Evolutionary conservation across 1,140 invertebrate species (phyloP).

Genomic region (Notospermus geniculatus): DNA sequence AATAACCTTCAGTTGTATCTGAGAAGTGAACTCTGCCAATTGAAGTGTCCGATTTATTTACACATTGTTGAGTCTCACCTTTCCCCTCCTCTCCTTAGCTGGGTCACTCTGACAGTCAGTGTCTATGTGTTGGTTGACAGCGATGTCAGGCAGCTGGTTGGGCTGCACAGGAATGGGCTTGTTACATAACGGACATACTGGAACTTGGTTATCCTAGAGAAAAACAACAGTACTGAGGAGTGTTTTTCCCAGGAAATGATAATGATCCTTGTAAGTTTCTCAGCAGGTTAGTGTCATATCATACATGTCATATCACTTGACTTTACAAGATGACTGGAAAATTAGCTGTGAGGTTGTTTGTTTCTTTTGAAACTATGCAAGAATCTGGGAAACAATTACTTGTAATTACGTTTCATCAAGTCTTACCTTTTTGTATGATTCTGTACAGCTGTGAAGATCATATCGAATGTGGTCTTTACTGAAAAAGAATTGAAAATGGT

Average conservation of each 20-base stretch:
- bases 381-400: background rate
- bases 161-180: slow-evolving; percentile 77
- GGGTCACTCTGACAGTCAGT: slow-evolving; percentile 87
- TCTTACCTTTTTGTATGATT: slow-evolving; percentile 67
- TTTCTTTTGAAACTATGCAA: background rate
- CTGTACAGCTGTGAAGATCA: slow-evolving; percentile 72
- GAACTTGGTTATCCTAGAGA: slow-evolving; percentile 81
- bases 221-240: no score
- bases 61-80: slow-evolving; percentile 46
- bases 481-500: slow-evolving; percentile 22
- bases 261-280: background rate
- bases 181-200: slow-evolving; percentile 89
- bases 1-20: no score
- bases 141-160: slow-evolving; percentile 79
- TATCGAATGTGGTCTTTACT: slow-evolving; percentile 84
- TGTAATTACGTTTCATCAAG: slow-evolving; percentile 2
- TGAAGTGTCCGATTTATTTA: no score
- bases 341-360: background rate
- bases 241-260: background rate
- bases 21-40: no score
- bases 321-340: background rate
- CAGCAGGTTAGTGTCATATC: background rate
- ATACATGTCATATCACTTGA: background rate
- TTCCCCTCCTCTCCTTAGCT: slow-evolving; percentile 67
- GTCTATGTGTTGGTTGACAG: slow-evolving; percentile 87